Evolutionary conservation across 2,797 vertebrate species (phyloP).

Genomic region (Paguma larvata): DNA sequence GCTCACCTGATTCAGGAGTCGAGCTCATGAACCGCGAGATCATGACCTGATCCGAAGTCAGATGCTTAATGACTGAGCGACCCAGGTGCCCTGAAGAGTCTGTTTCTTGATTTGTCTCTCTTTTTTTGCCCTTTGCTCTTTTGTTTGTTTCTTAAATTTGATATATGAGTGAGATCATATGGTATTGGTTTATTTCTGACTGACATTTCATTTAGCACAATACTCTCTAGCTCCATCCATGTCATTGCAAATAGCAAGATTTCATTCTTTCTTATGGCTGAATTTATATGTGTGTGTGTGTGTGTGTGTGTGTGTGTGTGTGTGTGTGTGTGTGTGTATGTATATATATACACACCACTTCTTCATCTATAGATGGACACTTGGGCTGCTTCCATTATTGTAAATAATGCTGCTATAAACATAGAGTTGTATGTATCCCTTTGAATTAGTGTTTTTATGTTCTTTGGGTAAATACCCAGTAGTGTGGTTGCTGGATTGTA

Average conservation of each 20-base stretch:
- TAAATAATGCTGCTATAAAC: not conserved
- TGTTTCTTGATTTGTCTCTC: not conserved
- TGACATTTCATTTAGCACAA: not conserved
- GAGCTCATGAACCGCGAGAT: too few relatives aligned
- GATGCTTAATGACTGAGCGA: too few relatives aligned
- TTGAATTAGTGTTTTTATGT: too few relatives aligned
- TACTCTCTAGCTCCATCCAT: not conserved
- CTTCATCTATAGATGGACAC: not conserved
- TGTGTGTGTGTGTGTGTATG: too few relatives aligned
- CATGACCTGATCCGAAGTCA: too few relatives aligned
- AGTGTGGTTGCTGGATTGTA: too few relatives aligned
- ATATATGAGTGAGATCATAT: not conserved
- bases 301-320: too few relatives aligned
- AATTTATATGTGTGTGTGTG: not conserved
- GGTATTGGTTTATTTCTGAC: not conserved
- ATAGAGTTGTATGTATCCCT: too few relatives aligned
- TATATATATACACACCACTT: not conserved
- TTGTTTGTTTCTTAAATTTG: not conserved
- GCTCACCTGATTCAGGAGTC: too few relatives aligned
- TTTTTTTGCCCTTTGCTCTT: not conserved
- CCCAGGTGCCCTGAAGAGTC: too few relatives aligned
- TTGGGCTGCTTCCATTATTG: not conserved
- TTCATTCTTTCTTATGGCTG: not conserved
- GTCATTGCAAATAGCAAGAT: not conserved
- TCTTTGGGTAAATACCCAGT: too few relatives aligned